phyloP scores from a whole-genome alignment of 2,113 vertebrate genomes.

The Cynopterus brachyotis region DNA sequence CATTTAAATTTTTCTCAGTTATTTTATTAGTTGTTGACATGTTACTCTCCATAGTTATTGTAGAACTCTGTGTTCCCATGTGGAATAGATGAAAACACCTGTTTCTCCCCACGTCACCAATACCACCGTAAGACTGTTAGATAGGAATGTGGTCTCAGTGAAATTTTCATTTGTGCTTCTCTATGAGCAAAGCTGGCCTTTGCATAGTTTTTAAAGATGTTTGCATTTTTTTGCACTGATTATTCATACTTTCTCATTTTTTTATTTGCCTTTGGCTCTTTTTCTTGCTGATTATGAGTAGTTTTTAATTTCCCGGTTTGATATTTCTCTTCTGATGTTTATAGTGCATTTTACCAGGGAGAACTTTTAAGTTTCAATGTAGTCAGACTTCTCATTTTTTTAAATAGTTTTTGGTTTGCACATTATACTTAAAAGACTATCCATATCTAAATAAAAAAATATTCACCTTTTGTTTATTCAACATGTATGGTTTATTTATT shows the following conservation, averaged over 20 bases:
- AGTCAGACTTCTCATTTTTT: not conserved
- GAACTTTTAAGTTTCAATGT: not conserved
- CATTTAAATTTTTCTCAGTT: not conserved
- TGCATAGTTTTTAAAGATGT: not conserved
- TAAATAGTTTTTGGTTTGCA: not conserved
- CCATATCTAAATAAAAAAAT: not conserved
- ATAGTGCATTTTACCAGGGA: not conserved
- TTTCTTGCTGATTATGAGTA: not conserved
- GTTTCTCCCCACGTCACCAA: too few relatives aligned
- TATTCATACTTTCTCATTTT: not conserved
- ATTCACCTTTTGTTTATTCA: not conserved
- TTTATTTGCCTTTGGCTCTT: not conserved
- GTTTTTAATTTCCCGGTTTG: not conserved
- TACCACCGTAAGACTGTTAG: not conserved
- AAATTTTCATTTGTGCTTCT: not conserved
- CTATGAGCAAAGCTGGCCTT: not conserved
- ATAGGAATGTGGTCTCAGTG: not conserved
- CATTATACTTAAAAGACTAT: not conserved
- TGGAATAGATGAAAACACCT: not conserved
- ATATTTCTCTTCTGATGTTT: not conserved
- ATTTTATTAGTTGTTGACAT: not conserved
- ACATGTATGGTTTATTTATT: not conserved
- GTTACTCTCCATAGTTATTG: not conserved
- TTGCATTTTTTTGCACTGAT: not conserved
- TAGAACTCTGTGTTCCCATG: too few relatives aligned